Evolutionary conservation across 64 coral and sea anemone species (phyloP).

Genomic region (Trachythela sp.): DNA sequence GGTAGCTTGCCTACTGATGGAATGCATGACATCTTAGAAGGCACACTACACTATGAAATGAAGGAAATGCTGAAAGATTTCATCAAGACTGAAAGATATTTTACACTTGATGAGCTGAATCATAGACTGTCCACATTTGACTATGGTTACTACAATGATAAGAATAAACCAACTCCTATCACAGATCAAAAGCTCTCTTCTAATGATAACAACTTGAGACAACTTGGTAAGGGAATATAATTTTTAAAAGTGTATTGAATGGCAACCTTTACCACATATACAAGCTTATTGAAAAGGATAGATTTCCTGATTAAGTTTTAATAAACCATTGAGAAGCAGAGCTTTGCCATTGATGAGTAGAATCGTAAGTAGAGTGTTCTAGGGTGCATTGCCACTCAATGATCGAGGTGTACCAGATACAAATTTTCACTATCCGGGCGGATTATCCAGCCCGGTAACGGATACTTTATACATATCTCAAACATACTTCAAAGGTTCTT

Average conservation of each 20-base stretch:
- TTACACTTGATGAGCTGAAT: background rate
- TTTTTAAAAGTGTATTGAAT: background rate
- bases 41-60: background rate
- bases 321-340: too few species aligned
- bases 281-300: background rate
- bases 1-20: background rate
- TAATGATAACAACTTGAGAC: background rate
- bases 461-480: too few species aligned
- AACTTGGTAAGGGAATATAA: background rate
- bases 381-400: too few species aligned
- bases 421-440: too few species aligned
- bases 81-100: background rate
- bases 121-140: background rate
- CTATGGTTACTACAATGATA: constrained; percentile 3
- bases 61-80: background rate
- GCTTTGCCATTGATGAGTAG: too few species aligned
- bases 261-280: background rate
- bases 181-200: background rate
- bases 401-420: too few species aligned
- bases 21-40: constrained; percentile 13
- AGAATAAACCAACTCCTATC: background rate
- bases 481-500: too few species aligned
- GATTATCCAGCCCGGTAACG: too few species aligned
- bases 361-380: too few species aligned
- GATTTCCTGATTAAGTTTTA: too few species aligned